Conservation (phyloP, 2,888 invertebrate genomes). For the Augiades crinisus region DNA sequence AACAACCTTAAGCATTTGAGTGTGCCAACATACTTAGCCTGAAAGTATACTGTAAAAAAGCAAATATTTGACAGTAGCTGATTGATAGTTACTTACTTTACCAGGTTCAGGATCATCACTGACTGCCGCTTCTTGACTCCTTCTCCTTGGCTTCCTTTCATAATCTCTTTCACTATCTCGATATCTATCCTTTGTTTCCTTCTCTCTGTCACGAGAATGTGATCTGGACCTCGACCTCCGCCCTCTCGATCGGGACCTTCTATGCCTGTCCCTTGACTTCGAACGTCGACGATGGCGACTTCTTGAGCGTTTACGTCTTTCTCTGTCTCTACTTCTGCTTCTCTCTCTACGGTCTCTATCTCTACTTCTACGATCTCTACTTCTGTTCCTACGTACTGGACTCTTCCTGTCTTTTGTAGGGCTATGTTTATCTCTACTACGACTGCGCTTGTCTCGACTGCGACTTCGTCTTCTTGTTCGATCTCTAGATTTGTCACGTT, state of each 20-base stretch:
- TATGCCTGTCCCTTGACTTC: slow-evolving; percentile 42
- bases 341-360: slow-evolving; percentile 41
- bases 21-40: no score
- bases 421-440: slow-evolving; percentile 48
- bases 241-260: slow-evolving; percentile 47
- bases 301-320: slow-evolving; percentile 38
- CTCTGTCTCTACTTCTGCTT: slow-evolving; percentile 43
- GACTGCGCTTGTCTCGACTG: slow-evolving; percentile 48
- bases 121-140: slow-evolving; percentile 78
- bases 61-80: no score
- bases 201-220: slow-evolving; percentile 44
- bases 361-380: slow-evolving; percentile 37
- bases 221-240: slow-evolving; percentile 53
- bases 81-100: slow-evolving; percentile 80
- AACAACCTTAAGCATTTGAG: no score
- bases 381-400: slow-evolving; percentile 40
- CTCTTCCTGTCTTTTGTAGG: slow-evolving; percentile 50
- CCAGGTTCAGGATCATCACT: slow-evolving; percentile 90
- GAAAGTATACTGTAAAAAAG: no score
- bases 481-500: slow-evolving; percentile 51
- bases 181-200: slow-evolving; percentile 46
- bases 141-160: slow-evolving; percentile 54
- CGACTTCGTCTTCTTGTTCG: slow-evolving; percentile 39
- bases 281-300: slow-evolving; percentile 39
- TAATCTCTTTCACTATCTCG: slow-evolving; percentile 49